Evolutionary conservation across 2,113 vertebrate species (phyloP).

Genomic region (Axis porcinus): DNA sequence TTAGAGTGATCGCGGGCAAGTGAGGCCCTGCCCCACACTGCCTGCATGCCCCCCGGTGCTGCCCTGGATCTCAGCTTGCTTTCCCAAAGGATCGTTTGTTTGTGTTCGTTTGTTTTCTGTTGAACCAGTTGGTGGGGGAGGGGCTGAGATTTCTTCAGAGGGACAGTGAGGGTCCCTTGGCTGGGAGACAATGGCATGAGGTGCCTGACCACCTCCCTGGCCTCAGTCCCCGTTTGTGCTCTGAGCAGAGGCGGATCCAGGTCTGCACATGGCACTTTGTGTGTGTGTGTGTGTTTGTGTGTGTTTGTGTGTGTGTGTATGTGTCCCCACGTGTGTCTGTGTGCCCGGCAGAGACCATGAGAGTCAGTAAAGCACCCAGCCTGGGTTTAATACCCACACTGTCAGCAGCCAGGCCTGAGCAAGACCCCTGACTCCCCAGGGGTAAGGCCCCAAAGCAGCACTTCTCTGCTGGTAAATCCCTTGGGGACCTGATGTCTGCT

Average conservation of each 20-base stretch:
- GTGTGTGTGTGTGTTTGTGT: background rate
- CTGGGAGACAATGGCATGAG: background rate
- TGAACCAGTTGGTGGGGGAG: background rate
- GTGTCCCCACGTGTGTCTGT: background rate
- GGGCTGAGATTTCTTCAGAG: background rate
- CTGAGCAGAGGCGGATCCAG: background rate
- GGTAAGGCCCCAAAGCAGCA: background rate
- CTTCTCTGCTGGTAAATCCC: background rate
- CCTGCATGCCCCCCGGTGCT: background rate
- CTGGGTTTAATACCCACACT: accelerated
- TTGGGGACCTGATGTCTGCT: background rate
- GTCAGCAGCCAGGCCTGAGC: background rate
- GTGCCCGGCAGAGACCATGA: background rate
- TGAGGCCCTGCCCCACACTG: background rate
- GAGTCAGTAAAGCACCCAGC: background rate
- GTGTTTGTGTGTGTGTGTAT: no score
- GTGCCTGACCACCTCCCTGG: no score
- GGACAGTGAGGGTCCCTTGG: no score
- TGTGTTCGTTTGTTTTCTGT: background rate
- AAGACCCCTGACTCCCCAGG: background rate
- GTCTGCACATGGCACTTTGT: background rate
- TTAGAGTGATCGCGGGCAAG: conserved; percentile 89
- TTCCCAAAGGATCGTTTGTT: no score
- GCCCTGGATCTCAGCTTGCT: background rate
- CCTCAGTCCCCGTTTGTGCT: background rate